Conservation (phyloP, 2,888 invertebrate genomes). For the Cylloceria caligata region DNA sequence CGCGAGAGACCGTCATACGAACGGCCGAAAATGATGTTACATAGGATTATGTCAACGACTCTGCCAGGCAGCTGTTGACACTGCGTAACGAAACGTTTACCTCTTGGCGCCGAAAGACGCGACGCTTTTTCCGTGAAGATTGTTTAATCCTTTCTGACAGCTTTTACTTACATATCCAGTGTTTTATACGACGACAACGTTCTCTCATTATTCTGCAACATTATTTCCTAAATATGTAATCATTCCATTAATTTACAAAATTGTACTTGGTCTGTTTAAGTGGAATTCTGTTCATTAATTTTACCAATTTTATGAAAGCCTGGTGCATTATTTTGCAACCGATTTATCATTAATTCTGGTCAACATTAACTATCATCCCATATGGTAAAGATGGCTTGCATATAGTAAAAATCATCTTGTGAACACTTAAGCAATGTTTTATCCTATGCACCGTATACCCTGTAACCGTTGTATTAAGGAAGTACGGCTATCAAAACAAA, state of each 20-base stretch:
- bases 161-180: neutral
- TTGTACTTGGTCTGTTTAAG: neutral
- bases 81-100: conserved; percentile 9
- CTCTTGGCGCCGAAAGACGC: neutral
- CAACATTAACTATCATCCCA: neutral
- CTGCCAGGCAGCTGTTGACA: conserved; percentile 50
- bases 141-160: neutral
- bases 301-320: no score
- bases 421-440: neutral
- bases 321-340: no score
- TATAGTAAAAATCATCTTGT: neutral
- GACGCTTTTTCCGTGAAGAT: neutral
- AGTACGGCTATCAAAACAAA: no score
- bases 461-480: no score
- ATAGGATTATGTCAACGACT: conserved; percentile 58
- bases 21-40: conserved; percentile 52
- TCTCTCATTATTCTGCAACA: neutral
- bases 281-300: no score
- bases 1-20: neutral
- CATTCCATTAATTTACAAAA: neutral
- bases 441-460: no score
- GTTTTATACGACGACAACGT: neutral
- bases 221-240: neutral
- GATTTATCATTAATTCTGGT: no score
- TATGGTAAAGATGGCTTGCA: neutral